phyloP scores from a whole-genome alignment of 1,140 invertebrate genomes.

The Panonychus citri region DNA sequence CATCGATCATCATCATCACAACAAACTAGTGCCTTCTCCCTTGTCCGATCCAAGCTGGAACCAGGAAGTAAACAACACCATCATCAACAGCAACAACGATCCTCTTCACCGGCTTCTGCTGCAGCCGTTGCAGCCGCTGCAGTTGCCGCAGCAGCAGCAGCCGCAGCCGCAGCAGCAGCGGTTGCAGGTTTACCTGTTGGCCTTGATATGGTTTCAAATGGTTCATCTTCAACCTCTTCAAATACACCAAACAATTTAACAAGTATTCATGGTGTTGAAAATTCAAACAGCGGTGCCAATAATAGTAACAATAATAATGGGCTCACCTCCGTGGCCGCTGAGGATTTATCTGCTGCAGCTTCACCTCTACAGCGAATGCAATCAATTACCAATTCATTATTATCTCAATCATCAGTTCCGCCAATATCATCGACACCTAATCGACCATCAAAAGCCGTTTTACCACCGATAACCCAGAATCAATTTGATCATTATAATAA shows the following conservation, averaged over 20 bases:
- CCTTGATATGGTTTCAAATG: too few relatives aligned
- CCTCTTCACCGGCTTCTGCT: not conserved
- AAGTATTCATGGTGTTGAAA: not conserved
- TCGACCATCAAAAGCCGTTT: slow-evolving; percentile 65
- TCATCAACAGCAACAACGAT: too few relatives aligned
- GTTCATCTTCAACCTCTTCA: not conserved
- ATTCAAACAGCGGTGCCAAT: not conserved
- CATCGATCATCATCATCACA: slow-evolving; percentile 28
- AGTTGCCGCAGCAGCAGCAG: not conserved
- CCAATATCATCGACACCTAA: slow-evolving; percentile 16
- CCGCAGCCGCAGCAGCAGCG: not conserved
- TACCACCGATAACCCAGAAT: slow-evolving; percentile 93
- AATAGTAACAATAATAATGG: not conserved
- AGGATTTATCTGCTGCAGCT: slow-evolving; percentile 11
- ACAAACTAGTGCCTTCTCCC: slow-evolving; percentile 54
- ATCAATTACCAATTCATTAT: slow-evolving; percentile 84
- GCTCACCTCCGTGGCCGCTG: not conserved
- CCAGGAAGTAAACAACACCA: not conserved
- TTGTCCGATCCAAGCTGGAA: slow-evolving; percentile 54
- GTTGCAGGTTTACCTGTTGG: not conserved
- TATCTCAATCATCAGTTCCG: slow-evolving; percentile 48
- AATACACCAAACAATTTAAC: not conserved
- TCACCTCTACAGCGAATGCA: slow-evolving; percentile 90
- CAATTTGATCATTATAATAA: slow-evolving; percentile 97
- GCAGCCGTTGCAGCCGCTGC: not conserved